phyloP scores from a whole-genome alignment of 2,797 vertebrate genomes.

The Neopelma chrysocephalum region DNA sequence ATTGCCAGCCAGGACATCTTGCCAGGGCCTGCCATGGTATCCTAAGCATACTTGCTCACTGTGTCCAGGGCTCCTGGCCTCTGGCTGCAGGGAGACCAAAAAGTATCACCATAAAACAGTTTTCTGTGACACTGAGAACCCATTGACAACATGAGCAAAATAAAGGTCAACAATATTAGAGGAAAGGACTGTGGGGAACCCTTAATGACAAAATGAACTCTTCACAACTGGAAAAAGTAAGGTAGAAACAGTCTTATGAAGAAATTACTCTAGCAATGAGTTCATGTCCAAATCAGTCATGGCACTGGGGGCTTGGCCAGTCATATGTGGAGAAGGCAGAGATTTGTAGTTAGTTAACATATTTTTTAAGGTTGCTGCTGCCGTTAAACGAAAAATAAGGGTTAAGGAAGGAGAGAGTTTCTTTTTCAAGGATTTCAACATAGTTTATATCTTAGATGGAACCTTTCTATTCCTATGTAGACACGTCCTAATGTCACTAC shows the following conservation, averaged over 20 bases:
- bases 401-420: background rate
- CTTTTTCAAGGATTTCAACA: background rate
- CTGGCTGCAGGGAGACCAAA: background rate
- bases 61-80: background rate
- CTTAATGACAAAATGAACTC: background rate
- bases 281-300: background rate
- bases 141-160: background rate
- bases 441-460: background rate
- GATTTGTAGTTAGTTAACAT: background rate
- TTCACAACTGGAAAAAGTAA: background rate
- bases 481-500: background rate
- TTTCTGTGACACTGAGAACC: background rate
- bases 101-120: fast-evolving
- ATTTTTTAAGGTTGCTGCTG: background rate
- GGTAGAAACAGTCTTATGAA: background rate
- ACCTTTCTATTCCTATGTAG: background rate
- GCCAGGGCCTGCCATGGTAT: background rate
- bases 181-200: background rate
- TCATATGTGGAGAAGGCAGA: background rate
- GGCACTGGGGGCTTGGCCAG: background rate
- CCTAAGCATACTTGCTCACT: background rate
- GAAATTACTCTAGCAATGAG: background rate
- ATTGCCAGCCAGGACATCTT: background rate
- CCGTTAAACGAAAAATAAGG: background rate
- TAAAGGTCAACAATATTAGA: background rate